A percentile compares a stretch with the other conserved stretches of the same genome.
These are phyloP conservation scores for Bungarus multicinctus DNA, from an alignment of 2,113 vertebrate genomes.

Conservation along the genomic window DNA sequence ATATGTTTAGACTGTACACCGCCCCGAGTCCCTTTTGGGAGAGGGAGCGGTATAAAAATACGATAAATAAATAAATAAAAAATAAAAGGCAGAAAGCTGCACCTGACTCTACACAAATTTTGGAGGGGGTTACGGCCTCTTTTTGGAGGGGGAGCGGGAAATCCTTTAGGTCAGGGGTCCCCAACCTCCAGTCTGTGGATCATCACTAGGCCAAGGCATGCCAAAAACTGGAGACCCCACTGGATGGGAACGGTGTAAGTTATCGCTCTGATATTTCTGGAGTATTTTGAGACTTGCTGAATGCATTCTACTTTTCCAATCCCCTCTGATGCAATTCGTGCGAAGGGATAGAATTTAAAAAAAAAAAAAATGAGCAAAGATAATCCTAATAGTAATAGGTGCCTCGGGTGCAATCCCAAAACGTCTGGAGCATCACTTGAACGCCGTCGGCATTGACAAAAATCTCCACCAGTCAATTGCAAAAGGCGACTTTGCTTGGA, in stretches of 20 bases:
- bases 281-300: neutral
- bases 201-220: too few relatives aligned
- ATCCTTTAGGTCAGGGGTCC: neutral
- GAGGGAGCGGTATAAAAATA: too few relatives aligned
- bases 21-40: too few relatives aligned
- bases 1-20: too few relatives aligned
- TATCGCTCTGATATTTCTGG: neutral
- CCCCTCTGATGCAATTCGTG: neutral
- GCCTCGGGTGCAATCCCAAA: neutral
- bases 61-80: too few relatives aligned
- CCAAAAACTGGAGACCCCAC: too few relatives aligned
- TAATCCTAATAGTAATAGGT: neutral
- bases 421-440: neutral
- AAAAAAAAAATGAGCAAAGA: neutral
- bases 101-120: neutral
- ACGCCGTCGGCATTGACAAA: neutral
- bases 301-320: neutral
- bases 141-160: rapidly evolving
- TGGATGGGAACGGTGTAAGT: neutral
- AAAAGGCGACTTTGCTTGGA: neutral
- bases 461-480: neutral
- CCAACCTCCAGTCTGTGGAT: too few relatives aligned
- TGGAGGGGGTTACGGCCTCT: neutral
- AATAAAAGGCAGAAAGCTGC: neutral
- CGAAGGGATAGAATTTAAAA: neutral